Evolutionary conservation across 2,888 invertebrate species (phyloP).

Genomic region (Drosophila kanekoi): DNA sequence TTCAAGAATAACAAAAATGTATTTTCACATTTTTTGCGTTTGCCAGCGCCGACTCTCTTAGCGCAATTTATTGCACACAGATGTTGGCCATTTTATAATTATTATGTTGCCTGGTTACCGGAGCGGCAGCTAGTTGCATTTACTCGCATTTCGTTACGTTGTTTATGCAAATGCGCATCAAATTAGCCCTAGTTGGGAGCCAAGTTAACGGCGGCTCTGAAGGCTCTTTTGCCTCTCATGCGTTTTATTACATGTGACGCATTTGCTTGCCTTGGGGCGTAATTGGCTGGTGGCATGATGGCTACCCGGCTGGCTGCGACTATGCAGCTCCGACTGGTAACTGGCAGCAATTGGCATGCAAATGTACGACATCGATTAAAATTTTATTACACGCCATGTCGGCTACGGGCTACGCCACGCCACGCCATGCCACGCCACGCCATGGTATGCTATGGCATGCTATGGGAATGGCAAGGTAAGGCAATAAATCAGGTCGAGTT

Average conservation of each 20-base stretch:
- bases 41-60: slow-evolving; percentile 1
- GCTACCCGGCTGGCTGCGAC: not conserved
- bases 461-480: slow-evolving; percentile 40
- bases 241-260: slow-evolving; percentile 77
- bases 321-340: slow-evolving; percentile 28
- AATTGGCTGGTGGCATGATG: slow-evolving; percentile 44
- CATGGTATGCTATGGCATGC: slow-evolving; percentile 17
- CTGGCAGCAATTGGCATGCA: slow-evolving; percentile 77
- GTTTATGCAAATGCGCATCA: slow-evolving; percentile 74
- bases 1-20: slow-evolving; percentile 79
- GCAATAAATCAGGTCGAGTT: slow-evolving; percentile 78
- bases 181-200: slow-evolving; percentile 53
- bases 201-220: slow-evolving; percentile 39
- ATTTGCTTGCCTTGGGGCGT: slow-evolving; percentile 65
- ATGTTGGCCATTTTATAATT: slow-evolving; percentile 48
- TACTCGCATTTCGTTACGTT: slow-evolving; percentile 41
- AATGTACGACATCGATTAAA: slow-evolving; percentile 82
- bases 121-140: slow-evolving; percentile 42
- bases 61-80: slow-evolving; percentile 23
- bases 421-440: slow-evolving; percentile 48
- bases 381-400: slow-evolving; percentile 81
- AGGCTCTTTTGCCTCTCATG: slow-evolving; percentile 60
- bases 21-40: slow-evolving; percentile 55
- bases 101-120: slow-evolving; percentile 48
- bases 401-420: slow-evolving; percentile 38